Conservation (phyloP, 2,888 invertebrate species). For the Danaus chrysippus region DNA sequence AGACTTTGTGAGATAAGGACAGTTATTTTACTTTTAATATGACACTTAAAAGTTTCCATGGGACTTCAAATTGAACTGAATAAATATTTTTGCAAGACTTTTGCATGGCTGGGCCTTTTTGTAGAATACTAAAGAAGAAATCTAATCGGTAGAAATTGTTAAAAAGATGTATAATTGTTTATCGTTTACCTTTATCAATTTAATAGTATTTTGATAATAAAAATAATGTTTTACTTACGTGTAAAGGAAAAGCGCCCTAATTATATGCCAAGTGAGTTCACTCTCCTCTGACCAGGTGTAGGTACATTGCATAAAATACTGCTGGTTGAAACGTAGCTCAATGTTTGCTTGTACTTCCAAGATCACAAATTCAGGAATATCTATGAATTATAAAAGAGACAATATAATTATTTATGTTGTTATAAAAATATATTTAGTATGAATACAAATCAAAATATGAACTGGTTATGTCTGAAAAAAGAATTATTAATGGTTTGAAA, state of each 20-base stretch:
- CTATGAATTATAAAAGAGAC: slow-evolving; percentile 59
- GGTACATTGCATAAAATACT: slow-evolving; percentile 84
- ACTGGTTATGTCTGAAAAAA: no score
- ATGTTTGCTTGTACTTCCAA: slow-evolving; percentile 80
- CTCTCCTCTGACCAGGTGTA: slow-evolving; percentile 84
- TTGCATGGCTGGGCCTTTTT: no score
- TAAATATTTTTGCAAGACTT: no score
- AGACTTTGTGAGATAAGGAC: no score
- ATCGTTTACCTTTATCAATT: background rate
- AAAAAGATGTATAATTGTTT: background rate
- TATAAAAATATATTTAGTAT: no score
- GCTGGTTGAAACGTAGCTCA: slow-evolving; percentile 73
- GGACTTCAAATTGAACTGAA: no score
- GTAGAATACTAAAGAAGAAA: no score
- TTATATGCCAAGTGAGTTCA: slow-evolving; percentile 84
- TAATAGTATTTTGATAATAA: background rate
- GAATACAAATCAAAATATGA: no score
- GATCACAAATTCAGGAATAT: slow-evolving; percentile 87
- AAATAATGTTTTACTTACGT: slow-evolving; percentile 66
- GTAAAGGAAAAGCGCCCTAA: slow-evolving; percentile 87
- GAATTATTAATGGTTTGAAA: no score
- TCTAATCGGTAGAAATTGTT: no score
- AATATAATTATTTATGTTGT: background rate
- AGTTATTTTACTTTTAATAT: no score
- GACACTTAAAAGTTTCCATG: no score